Evolutionary conservation across 2,113 vertebrate species (phyloP), one percentile per base, ranked within the genome.

Genomic region (Dendrocopos noguchii): DNA sequence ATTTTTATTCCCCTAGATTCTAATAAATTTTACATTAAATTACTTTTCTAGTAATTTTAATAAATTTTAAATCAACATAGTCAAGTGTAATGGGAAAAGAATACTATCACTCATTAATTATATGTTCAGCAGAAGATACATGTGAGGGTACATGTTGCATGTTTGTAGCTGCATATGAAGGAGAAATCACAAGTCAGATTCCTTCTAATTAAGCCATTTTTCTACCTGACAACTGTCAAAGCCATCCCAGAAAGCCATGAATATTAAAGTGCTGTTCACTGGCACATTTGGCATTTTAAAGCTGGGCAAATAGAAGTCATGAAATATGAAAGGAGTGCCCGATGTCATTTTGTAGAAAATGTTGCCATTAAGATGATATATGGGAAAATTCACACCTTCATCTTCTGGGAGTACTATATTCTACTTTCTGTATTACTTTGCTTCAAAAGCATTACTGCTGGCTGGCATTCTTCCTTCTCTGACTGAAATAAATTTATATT

Each of bases 271-370:
- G 68, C 91, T 95, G 92, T 96, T 98, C 96, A 80, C 91, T 88
- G 94, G 94, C 95, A 97, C 93, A 95, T 97, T 98, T 97, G 97
- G 97, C 95, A 97, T 98, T 98, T 97, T 96, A 96, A 98, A 97
- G 94, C 88, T 89, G 93, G 96, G 94, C 95, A 98, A 98, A 98
- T 96, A 97, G 97, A 98, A 98, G 96, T 97, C 94, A 97, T 98
- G 97, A 98, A 98, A 98, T 98, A 98, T 98, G 97, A 97, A 98
- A 97, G 93, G 95, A 97, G 85, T 85, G 91, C 80, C 95, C 94
- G 91, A 94, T 82, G 97, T 97, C 84, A 79, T 87, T 96, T 91
- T 90, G 78, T 83, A 96, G 97, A 95, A 98, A 98, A 97, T 94
- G 95, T 92, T 97, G 95, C 96, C 95, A 97, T 98, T 98, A 98